Conservation (phyloP, 2,797 vertebrate genomes). For the Aulostomus chinensis region DNA sequence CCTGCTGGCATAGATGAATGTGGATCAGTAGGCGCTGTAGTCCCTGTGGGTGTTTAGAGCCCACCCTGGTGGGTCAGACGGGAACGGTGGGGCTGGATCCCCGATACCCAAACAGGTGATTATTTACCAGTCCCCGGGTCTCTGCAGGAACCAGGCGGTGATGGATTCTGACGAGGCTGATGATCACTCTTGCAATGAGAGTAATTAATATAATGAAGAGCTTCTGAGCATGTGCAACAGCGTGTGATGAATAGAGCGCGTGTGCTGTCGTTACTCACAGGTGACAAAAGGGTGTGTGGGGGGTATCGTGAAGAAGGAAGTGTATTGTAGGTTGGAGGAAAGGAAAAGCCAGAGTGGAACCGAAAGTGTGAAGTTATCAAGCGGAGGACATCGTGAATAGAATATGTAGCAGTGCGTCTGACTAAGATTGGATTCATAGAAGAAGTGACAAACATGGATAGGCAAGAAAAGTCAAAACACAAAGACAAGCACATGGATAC, state of each 20-base stretch:
- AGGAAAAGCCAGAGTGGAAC: constrained; percentile 5
- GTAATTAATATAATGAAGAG: constrained; percentile 94
- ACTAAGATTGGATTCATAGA: no score
- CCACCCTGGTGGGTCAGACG: constrained; percentile 62
- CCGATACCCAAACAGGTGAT: constrained; percentile 61
- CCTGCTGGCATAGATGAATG: constrained; percentile 86
- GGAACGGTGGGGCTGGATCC: constrained; percentile 58
- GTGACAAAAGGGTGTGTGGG: constrained; percentile 67
- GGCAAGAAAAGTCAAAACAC: neutral
- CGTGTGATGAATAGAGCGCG: constrained; percentile 77
- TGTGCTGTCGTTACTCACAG: constrained; percentile 81
- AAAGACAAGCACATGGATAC: neutral
- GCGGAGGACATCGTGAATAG: no score
- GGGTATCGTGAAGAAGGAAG: constrained; percentile 23
- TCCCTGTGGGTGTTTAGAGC: constrained; percentile 78
- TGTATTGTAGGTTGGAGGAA: neutral
- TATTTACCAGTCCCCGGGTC: constrained; percentile 76
- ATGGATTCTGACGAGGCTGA: constrained; percentile 89
- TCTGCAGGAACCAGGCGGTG: constrained; percentile 80
- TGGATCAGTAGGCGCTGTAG: constrained; percentile 60
- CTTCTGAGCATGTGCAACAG: constrained; percentile 77
- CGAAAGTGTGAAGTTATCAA: constrained; percentile 14
- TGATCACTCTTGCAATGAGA: constrained; percentile 95
- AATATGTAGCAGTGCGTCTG: no score
- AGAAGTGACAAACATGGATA: no score